These are phyloP conservation scores for Hiodon alosoides DNA, from an alignment of 2,113 vertebrate species.

Conservation along the genomic window DNA sequence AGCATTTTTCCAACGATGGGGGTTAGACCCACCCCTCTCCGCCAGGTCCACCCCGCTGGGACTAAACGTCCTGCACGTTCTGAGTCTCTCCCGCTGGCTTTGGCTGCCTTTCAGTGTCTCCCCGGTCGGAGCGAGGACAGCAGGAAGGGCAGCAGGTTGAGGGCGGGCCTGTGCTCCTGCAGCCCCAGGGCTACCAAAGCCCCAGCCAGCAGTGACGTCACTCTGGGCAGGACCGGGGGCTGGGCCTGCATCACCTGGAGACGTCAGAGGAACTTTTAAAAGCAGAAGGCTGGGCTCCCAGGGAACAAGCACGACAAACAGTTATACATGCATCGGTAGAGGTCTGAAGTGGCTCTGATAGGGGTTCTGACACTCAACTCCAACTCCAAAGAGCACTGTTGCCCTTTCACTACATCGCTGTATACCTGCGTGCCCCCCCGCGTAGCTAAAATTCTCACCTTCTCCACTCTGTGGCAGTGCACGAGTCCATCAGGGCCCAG, in stretches of 20 bases:
- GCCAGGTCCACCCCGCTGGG: not conserved
- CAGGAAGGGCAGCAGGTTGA: constrained; percentile 61
- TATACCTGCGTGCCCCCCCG: not conserved
- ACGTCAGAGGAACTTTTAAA: not conserved
- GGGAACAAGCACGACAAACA: not conserved
- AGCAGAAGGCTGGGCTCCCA: not conserved
- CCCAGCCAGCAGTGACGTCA: constrained; percentile 68
- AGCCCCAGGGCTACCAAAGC: constrained; percentile 69
- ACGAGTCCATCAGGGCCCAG: constrained; percentile 75
- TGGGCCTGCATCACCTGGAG: constrained; percentile 71
- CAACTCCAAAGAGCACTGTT: not conserved
- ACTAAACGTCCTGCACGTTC: no score
- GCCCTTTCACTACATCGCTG: no score
- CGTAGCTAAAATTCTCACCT: constrained; percentile 56
- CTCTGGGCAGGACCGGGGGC: constrained; percentile 60
- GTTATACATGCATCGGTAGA: not conserved
- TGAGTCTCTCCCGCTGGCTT: not conserved
- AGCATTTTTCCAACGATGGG: not conserved
- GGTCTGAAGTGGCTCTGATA: not conserved
- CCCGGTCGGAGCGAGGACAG: constrained; percentile 49
- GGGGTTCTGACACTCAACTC: not conserved
- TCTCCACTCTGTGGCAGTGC: constrained; percentile 77
- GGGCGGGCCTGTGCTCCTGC: constrained; percentile 65
- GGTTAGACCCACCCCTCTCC: no score
- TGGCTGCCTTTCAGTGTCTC: constrained; percentile 37